Conservation (phyloP, 2,888 invertebrate species). For the Xestoiulus laeticollis region DNA sequence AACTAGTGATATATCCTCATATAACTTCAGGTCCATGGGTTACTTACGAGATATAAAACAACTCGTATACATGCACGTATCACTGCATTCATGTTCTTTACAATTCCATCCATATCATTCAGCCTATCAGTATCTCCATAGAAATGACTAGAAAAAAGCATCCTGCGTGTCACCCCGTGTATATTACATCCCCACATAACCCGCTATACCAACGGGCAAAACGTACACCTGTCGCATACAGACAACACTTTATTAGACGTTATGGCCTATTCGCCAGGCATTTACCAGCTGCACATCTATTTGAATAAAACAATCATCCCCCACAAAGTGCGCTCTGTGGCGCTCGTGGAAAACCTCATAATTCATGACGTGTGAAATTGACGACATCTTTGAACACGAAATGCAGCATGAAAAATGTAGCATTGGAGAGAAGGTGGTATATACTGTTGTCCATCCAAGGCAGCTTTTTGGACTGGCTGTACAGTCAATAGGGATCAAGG, state of each 20-base stretch:
- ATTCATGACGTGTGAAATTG: constrained; percentile 23
- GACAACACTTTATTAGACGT: background rate
- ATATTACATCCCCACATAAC: background rate
- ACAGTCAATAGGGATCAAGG: constrained; percentile 29
- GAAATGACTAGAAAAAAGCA: background rate
- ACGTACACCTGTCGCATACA: background rate
- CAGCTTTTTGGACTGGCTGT: constrained; percentile 21
- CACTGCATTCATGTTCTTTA: too few relatives aligned
- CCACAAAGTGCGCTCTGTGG: background rate
- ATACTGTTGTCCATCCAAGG: constrained; percentile 19
- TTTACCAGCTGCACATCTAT: background rate
- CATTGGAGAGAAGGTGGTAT: background rate
- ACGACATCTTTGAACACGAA: constrained; percentile 5
- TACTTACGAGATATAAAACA: too few relatives aligned
- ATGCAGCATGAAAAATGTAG: background rate
- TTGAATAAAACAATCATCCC: background rate
- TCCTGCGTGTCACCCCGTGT: background rate
- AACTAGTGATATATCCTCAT: too few relatives aligned
- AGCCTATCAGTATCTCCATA: background rate
- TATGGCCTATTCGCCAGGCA: background rate
- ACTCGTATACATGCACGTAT: too few relatives aligned
- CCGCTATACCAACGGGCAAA: background rate
- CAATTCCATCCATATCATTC: background rate
- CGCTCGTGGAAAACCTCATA: background rate
- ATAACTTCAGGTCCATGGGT: too few relatives aligned